These are phyloP conservation scores for Pteropus rufus DNA, from an alignment of 2,797 vertebrate species.

Conservation along the genomic window DNA sequence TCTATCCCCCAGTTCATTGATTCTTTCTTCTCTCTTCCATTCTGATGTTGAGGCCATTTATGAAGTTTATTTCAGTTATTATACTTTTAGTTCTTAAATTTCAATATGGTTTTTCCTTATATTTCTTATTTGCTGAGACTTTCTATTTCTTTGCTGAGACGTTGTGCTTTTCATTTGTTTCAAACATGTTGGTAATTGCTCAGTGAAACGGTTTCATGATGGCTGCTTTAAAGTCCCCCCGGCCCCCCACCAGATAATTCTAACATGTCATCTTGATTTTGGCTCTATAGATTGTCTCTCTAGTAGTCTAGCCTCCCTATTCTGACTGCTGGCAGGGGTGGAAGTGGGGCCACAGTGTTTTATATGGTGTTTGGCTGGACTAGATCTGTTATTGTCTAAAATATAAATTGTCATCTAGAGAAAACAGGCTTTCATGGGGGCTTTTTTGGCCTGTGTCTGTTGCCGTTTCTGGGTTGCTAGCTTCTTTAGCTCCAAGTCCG, in stretches of 20 bases:
- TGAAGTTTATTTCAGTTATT: not conserved
- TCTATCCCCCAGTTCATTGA: not conserved
- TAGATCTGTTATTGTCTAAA: not conserved
- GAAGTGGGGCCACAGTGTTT: not conserved
- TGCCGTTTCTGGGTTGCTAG: not conserved
- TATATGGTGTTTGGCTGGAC: not conserved
- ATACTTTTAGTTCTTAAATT: conserved; percentile 15
- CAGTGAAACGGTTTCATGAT: not conserved
- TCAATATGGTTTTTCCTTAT: not conserved
- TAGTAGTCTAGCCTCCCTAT: not conserved
- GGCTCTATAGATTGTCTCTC: not conserved
- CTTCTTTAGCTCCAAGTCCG: not conserved
- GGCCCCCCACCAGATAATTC: not conserved
- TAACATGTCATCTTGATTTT: not conserved
- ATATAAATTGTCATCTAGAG: not conserved
- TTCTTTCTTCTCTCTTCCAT: not conserved
- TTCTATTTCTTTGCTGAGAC: not conserved
- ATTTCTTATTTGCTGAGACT: not conserved
- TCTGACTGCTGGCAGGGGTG: not conserved
- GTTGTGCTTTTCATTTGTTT: not conserved
- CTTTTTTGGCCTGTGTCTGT: not conserved
- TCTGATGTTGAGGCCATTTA: not conserved
- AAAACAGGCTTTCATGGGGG: not conserved
- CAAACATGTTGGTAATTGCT: not conserved
- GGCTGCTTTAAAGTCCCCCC: not conserved